Evolutionary conservation across 2,113 vertebrate genomes (phyloP).

Genomic region (Chitala chitala): DNA sequence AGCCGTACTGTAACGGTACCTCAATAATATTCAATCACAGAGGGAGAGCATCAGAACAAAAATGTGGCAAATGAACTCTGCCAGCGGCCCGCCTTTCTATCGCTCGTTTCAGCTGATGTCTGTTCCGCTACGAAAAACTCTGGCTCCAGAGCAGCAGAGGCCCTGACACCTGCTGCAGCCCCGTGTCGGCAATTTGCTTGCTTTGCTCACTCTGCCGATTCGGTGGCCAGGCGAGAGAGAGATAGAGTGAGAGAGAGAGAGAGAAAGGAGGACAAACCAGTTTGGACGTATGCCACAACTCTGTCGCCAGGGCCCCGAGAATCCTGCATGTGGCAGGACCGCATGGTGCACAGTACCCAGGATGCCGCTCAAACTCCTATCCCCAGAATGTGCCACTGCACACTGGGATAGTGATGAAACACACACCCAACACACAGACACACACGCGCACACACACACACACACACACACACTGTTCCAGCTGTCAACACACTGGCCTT

Average conservation of each 20-base stretch:
- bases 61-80: constrained; percentile 6
- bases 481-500: too few relatives aligned
- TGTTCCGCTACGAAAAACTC: neutral
- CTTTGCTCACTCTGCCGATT: constrained; percentile 54
- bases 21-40: neutral
- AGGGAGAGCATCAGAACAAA: neutral
- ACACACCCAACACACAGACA: neutral
- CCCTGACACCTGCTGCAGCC: constrained; percentile 37
- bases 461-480: neutral
- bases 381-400: neutral
- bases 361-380: too few relatives aligned
- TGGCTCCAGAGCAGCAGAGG: neutral
- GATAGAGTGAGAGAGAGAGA: constrained; percentile 15
- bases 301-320: neutral
- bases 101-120: neutral
- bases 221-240: constrained; percentile 50
- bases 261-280: neutral
- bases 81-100: neutral
- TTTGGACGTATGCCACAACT: neutral
- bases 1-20: neutral
- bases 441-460: neutral
- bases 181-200: constrained; percentile 63
- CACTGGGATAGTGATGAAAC: neutral
- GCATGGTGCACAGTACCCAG: too few relatives aligned
- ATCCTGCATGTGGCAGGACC: neutral